Percentiles rank a stretch among this genome's conserved stretches.
These are phyloP conservation scores for Rutpela maculata DNA, from an alignment of 2,888 invertebrate genomes.

Conservation along the genomic window DNA sequence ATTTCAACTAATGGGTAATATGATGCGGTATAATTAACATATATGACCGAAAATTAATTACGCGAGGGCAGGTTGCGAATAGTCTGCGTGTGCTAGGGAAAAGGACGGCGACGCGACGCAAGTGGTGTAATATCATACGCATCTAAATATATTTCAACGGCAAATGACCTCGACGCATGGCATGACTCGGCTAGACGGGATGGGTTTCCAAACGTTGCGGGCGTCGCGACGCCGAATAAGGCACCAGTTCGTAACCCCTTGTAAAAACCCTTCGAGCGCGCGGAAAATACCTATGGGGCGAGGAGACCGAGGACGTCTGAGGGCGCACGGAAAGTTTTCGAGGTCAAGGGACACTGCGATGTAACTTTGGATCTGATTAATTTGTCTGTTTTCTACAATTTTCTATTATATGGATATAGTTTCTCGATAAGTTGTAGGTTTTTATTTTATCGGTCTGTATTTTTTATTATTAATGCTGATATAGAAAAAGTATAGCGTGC, in stretches of 20 bases:
- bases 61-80: neutral
- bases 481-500: no score
- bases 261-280: neutral
- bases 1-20: neutral
- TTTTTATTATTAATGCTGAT: no score
- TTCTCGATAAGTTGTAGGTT: no score
- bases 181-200: constrained; percentile 46
- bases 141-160: constrained; percentile 49
- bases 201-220: constrained; percentile 30
- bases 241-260: constrained; percentile 30
- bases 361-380: no score
- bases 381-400: no score
- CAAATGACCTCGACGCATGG: constrained; percentile 61
- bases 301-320: neutral
- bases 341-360: constrained; percentile 3
- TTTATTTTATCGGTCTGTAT: no score
- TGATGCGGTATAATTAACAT: neutral
- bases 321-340: neutral
- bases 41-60: constrained; percentile 17
- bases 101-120: neutral
- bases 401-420: no score
- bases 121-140: constrained; percentile 25
- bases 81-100: neutral
- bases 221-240: constrained; percentile 50
- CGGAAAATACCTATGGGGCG: constrained; percentile 12